Base-by-base conservation (phyloP, 1,140 invertebrate species). In the Melipona quadrifasciata region DNA sequence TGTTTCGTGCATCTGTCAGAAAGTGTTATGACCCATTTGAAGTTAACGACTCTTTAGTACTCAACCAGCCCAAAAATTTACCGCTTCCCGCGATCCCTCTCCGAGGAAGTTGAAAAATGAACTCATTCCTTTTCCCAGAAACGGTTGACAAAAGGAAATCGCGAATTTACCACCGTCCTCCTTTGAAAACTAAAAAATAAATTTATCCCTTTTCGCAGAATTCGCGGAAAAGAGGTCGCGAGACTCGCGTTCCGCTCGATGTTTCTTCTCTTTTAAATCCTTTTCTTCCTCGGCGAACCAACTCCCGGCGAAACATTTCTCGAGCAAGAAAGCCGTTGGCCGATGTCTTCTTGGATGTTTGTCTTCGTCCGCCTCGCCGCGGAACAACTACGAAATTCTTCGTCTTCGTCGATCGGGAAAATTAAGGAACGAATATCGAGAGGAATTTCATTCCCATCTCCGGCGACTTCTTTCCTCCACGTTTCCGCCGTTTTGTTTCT, bases 171-270 rank as follows among this genome's bases (percentile, higher is more conserved):
- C 39, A 47, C 39, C 10, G 39, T 47, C 39, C 39, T 47, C 39
- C 6, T n/a, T 34, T 27, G 34, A 27, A 6, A 71, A 53, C 17
- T 53, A 21, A 64, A 72, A 55, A 74, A 79, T 84, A 84, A 87
- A 87, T 80, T 51, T 75, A 47, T 31, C 14, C 31, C 14, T 34
- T 24, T 5, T 8, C 34, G 24, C 2, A 51, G 70, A 53, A 87
- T 71, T 47, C 72, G 75, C 77, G 57, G 76, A 24, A 17, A 67
- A 14, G 34, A 21, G 65, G n/a, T 27, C 64, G n/a, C 2, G 10
- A 31, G 34, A 11, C 17, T 0, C 3, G 17, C 16, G 12, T 39
- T 70, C 21, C 34, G 3, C 19, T 39, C 34, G 11, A 21, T 12
- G 12, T 39, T 24, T 39, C 2, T 11, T 11, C 11, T 21, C 17